Conservation (phyloP, 2,113 vertebrate species). For the Polyodon spathula region DNA sequence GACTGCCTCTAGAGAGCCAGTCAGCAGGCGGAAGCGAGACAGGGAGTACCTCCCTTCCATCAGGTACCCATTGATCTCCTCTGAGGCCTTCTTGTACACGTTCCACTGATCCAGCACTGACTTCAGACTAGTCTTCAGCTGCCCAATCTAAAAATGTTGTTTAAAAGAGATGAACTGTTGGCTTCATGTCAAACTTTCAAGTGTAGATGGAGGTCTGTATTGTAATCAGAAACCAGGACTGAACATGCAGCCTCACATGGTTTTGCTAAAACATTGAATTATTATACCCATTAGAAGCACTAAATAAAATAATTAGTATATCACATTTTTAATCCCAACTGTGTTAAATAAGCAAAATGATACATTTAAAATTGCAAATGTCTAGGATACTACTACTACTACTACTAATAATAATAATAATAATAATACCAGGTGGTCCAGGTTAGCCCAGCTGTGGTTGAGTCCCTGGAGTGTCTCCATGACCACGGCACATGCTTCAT, state of each 20-base stretch:
- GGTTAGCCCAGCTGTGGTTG: slow-evolving; percentile 76
- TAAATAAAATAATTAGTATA: too few species aligned
- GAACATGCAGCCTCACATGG: too few species aligned
- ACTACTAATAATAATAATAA: not conserved
- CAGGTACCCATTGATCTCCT: slow-evolving; percentile 76
- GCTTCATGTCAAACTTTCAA: too few species aligned
- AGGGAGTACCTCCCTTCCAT: slow-evolving; percentile 87
- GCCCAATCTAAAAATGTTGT: slow-evolving; percentile 66
- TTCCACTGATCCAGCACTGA: slow-evolving; percentile 81
- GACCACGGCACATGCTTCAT: slow-evolving; percentile 71
- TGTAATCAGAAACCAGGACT: too few species aligned
- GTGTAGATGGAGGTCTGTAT: too few species aligned
- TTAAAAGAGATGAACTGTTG: too few species aligned
- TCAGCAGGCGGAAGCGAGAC: slow-evolving; percentile 80
- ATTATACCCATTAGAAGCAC: too few species aligned
- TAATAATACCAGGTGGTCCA: slow-evolving; percentile 74
- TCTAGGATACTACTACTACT: too few species aligned
- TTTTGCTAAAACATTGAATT: too few species aligned
- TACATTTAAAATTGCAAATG: not conserved
- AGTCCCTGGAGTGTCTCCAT: slow-evolving; percentile 68
- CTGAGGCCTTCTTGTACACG: slow-evolving; percentile 68
- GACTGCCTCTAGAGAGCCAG: slow-evolving; percentile 85
- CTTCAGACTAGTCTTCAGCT: slow-evolving; percentile 73
- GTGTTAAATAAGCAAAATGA: too few species aligned
- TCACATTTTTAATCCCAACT: too few species aligned